phyloP scores from a whole-genome alignment of 2,113 vertebrate genomes.

The Phylloscopus whistleri region DNA sequence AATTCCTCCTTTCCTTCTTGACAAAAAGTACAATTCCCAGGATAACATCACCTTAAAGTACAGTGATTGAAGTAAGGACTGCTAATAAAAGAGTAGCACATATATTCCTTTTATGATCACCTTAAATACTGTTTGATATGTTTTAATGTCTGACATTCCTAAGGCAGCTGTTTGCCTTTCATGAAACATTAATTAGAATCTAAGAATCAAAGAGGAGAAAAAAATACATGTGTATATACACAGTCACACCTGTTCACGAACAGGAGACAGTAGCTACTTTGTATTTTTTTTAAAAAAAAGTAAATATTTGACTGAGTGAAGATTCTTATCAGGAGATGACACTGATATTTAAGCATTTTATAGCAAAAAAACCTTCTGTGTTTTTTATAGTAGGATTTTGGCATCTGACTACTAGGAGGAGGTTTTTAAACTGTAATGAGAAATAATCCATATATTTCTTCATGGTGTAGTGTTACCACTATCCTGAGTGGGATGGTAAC shows the following conservation, averaged over 20 bases:
- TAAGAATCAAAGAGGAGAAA: background rate
- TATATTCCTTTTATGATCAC: background rate
- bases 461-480: background rate
- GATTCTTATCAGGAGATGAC: background rate
- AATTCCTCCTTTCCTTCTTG: background rate
- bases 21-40: background rate
- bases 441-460: background rate
- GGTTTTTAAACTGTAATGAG: background rate
- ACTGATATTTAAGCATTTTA: background rate
- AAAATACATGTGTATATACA: background rate
- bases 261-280: background rate
- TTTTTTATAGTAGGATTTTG: background rate
- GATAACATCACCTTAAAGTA: slow-evolving; percentile 8
- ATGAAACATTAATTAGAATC: slow-evolving; percentile 22
- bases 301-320: background rate
- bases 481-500: background rate
- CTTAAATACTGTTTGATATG: slow-evolving; percentile 2
- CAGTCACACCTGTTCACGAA: background rate
- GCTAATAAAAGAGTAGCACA: background rate
- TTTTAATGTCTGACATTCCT: background rate
- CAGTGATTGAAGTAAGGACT: slow-evolving; percentile 4
- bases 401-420: background rate
- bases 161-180: slow-evolving; percentile 26
- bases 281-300: background rate
- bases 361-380: background rate